These are phyloP conservation scores for Napeogenes sylphis DNA, from an alignment of 2,888 invertebrate genomes.

Conservation along the genomic window DNA sequence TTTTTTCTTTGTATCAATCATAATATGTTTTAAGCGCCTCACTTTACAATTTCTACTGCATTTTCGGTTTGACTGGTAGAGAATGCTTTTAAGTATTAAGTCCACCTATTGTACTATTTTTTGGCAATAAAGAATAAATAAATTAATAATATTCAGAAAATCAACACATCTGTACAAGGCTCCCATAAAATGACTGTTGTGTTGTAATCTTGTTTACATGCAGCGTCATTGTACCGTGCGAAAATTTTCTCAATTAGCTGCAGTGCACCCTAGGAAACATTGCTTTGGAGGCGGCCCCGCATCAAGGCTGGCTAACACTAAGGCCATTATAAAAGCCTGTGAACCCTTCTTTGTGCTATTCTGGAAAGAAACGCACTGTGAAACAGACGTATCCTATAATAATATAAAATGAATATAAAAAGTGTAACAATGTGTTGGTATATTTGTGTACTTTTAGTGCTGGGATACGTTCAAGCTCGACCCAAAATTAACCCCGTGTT, in stretches of 20 bases:
- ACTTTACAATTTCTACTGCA: no score
- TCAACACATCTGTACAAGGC: slow-evolving; percentile 24
- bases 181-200: slow-evolving; percentile 39
- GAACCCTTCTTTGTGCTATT: slow-evolving; percentile 62
- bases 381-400: slow-evolving; percentile 45
- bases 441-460: slow-evolving; percentile 49
- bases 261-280: slow-evolving; percentile 58
- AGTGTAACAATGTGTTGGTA: slow-evolving; percentile 48
- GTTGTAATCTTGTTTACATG: slow-evolving; percentile 56
- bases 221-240: slow-evolving; percentile 59
- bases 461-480: slow-evolving; percentile 46
- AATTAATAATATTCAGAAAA: background rate
- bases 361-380: slow-evolving; percentile 49
- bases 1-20: no score
- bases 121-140: background rate
- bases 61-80: no score
- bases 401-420: background rate
- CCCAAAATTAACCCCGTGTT: slow-evolving; percentile 48
- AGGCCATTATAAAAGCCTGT: slow-evolving; percentile 74
- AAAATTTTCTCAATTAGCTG: slow-evolving; percentile 68
- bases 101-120: no score
- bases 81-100: no score
- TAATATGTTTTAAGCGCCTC: no score
- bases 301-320: slow-evolving; percentile 65
- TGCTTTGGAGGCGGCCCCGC: slow-evolving; percentile 56